phyloP scores from a whole-genome alignment of 1,140 invertebrate genomes.

The Halyomorpha halys region DNA sequence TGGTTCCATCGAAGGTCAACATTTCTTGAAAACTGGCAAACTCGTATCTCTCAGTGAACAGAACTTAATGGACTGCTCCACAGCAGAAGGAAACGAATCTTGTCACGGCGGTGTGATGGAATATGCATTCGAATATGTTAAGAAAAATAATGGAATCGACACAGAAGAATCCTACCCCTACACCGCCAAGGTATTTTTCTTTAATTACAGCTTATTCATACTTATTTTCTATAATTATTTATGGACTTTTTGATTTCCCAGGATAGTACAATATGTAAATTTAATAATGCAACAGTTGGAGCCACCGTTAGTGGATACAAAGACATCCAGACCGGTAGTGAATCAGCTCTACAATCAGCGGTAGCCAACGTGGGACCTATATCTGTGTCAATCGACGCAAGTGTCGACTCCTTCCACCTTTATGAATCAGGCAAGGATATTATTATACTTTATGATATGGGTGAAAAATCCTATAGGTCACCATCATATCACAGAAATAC shows the following conservation, averaged over 20 bases:
- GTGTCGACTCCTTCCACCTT: constrained; percentile 65
- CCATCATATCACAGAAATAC: no score
- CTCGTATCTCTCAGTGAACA: constrained; percentile 92
- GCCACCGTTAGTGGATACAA: constrained; percentile 40
- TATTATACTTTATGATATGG: no score
- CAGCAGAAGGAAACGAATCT: constrained; percentile 83
- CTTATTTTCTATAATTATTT: no score
- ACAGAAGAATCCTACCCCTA: constrained; percentile 89
- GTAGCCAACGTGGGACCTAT: constrained; percentile 68
- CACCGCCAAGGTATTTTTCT: neutral
- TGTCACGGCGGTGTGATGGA: constrained; percentile 95
- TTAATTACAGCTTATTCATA: no score
- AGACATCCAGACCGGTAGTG: neutral
- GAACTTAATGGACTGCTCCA: constrained; percentile 91
- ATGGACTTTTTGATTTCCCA: neutral
- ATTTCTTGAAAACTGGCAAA: constrained; percentile 71
- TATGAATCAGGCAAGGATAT: constrained; percentile 55
- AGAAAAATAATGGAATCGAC: constrained; percentile 79
- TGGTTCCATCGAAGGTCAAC: constrained; percentile 89
- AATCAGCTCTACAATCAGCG: constrained; percentile 46
- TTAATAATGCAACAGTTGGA: constrained; percentile 45
- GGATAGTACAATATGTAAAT: constrained; percentile 14
- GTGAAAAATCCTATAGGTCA: neutral
- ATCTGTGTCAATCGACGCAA: constrained; percentile 66
- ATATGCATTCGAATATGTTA: constrained; percentile 83